A percentile compares a stretch with the other conserved stretches of the same genome.
phyloP scores from a whole-genome alignment of 2,797 vertebrate genomes.

The Gymnothorax javanicus region DNA sequence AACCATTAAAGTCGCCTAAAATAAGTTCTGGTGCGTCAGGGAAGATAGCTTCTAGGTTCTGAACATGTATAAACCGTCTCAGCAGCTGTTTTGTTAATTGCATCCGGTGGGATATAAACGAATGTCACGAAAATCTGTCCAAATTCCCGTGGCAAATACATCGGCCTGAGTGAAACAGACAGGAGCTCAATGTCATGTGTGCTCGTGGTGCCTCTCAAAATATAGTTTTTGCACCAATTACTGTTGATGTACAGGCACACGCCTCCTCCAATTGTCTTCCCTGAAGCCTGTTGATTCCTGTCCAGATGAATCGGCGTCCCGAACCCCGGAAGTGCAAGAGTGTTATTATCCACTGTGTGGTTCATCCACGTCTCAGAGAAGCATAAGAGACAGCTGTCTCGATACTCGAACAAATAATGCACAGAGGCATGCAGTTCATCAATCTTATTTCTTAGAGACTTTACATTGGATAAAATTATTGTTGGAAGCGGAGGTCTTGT shows the following conservation, averaged over 20 bases:
- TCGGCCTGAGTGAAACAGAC: background rate
- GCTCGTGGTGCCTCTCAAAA: background rate
- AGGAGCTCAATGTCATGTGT: background rate
- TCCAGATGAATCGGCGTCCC: background rate
- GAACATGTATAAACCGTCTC: too few relatives aligned
- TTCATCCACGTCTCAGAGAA: background rate
- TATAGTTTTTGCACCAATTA: background rate
- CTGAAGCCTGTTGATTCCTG: background rate
- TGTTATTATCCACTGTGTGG: background rate
- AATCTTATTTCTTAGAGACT: too few relatives aligned
- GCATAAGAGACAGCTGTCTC: background rate
- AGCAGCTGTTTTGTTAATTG: too few relatives aligned
- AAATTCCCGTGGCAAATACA: background rate
- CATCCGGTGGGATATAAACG: too few relatives aligned
- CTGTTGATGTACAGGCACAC: background rate
- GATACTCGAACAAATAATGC: background rate
- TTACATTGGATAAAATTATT: too few relatives aligned
- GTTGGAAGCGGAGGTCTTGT: too few relatives aligned
- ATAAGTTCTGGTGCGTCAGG: background rate
- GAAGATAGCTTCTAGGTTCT: background rate
- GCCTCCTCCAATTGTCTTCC: background rate
- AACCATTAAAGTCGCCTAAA: background rate
- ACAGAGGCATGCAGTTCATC: too few relatives aligned
- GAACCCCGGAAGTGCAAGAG: background rate
- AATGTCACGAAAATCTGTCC: too few relatives aligned